Percentiles rank a stretch among this genome's conserved stretches.
These are phyloP conservation scores for Uromys caudimaculatus DNA, from an alignment of 2,797 vertebrate species.

Conservation along the genomic window DNA sequence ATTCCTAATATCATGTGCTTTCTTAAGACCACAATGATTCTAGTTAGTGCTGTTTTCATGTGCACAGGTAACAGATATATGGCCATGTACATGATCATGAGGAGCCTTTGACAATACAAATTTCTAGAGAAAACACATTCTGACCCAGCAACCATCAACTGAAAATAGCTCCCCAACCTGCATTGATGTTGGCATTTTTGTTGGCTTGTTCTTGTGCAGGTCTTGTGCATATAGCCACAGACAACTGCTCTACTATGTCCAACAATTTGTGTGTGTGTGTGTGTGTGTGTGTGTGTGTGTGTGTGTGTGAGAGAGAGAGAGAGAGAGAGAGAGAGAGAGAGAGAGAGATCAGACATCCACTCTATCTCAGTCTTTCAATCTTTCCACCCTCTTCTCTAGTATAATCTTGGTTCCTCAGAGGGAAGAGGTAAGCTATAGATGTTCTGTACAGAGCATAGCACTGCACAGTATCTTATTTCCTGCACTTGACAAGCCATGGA, in stretches of 20 bases:
- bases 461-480: no score
- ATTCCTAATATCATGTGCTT: neutral
- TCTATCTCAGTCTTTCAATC: neutral
- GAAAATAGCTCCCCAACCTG: neutral
- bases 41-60: neutral
- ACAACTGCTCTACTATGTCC: neutral
- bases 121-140: neutral
- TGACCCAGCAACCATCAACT: neutral
- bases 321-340: no score
- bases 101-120: neutral
- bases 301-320: no score
- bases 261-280: neutral
- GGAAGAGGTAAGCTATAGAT: neutral
- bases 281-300: no score
- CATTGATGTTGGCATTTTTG: neutral
- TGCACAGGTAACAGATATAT: neutral
- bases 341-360: neutral
- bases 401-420: neutral
- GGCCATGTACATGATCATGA: neutral
- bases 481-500: neutral
- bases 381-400: neutral
- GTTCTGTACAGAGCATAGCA: neutral
- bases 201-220: neutral
- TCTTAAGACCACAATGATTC: neutral
- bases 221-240: neutral